Evolutionary conservation across 1,140 invertebrate genomes (phyloP), one percentile per base, ranked within the genome.

Genomic region (Frieseomelitta varia): DNA sequence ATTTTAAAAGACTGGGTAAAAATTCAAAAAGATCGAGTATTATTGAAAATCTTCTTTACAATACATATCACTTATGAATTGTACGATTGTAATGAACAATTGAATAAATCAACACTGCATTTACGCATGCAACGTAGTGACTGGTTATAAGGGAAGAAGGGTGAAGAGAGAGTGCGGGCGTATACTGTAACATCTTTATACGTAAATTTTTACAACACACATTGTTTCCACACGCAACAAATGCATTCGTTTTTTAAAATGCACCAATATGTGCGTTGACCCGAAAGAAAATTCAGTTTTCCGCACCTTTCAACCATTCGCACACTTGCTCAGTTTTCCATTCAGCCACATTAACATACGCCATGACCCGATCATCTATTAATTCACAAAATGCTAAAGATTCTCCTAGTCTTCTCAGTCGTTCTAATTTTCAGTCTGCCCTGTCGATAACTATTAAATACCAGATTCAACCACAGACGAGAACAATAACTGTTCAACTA

Each of bases 321-420:
- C 97, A 98, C 80, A 99, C 98, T 96, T 99, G 97, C 91, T 98
- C 97, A n/a, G 97, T 97, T 87, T 97, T 97, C 98, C 98, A 99
- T 95, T 98, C 98, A 84, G 96, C 97, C 88, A 99, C 97, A 95
- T 98, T 98, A 90, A 98, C 97, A 94, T 97, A 98, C 93, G 97
- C 97, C 97, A 97, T 98, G 79, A 56, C 34, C 67, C 75, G 71
- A 89, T 17, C 34, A 74, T 75, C 56, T 76, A 86, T 39, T 53
- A 67, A 72, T 73, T 84, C 67, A 85, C 69, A 69, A 89, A 79
- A 82, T 68, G 61, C 56, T 68, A 82, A 58, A 86, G 67, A 85
- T 79, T 72, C 19, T 79, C 34, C 27, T 67, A 21, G 80, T 67
- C 51, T 65, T 21, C 11, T 85, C 67, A 17, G 24, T 69, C 34